Percentiles rank a stretch among this genome's conserved stretches.
These are phyloP conservation scores for Torymus tubicola DNA, from an alignment of 2,888 invertebrate species.

Conservation along the genomic window DNA sequence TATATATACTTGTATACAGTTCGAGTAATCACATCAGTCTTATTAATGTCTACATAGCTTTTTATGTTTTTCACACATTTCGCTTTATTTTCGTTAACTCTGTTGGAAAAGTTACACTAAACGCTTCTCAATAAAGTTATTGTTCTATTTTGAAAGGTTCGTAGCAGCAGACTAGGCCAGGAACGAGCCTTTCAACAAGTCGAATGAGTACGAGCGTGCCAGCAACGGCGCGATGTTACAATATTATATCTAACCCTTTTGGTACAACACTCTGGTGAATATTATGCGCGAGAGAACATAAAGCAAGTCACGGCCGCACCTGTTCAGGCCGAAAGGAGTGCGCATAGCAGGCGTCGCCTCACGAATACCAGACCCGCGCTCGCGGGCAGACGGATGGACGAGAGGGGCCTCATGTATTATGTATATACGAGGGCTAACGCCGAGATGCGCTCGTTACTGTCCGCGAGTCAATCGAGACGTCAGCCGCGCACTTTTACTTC, in stretches of 20 bases:
- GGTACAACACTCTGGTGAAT: too few species aligned
- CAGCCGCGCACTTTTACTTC: conserved; percentile 2
- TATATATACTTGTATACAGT: too few species aligned
- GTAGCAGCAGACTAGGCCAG: too few species aligned
- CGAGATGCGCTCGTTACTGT: conserved; percentile 37
- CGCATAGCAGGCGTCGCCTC: too few species aligned
- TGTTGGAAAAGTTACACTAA: too few species aligned
- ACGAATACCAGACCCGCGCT: conserved; percentile 32
- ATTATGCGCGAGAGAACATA: conserved; percentile 58
- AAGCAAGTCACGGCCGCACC: conserved; percentile 72
- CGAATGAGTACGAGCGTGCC: too few species aligned
- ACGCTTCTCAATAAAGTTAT: too few species aligned
- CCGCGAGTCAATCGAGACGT: conserved; percentile 42
- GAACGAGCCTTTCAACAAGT: too few species aligned
- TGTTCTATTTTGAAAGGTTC: too few species aligned
- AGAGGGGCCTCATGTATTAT: conserved; percentile 47
- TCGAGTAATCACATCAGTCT: too few species aligned
- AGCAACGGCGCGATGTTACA: too few species aligned
- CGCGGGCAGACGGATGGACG: conserved; percentile 62
- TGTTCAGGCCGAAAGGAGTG: conserved; percentile 66
- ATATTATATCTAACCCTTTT: conserved; percentile 39
- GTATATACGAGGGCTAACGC: conserved; percentile 8
- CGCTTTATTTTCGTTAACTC: conserved; percentile 8
- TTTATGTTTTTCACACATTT: neutral
- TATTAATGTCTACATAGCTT: neutral